Conservation (phyloP, 2,113 vertebrate genomes). For the Dicaeum eximium region DNA sequence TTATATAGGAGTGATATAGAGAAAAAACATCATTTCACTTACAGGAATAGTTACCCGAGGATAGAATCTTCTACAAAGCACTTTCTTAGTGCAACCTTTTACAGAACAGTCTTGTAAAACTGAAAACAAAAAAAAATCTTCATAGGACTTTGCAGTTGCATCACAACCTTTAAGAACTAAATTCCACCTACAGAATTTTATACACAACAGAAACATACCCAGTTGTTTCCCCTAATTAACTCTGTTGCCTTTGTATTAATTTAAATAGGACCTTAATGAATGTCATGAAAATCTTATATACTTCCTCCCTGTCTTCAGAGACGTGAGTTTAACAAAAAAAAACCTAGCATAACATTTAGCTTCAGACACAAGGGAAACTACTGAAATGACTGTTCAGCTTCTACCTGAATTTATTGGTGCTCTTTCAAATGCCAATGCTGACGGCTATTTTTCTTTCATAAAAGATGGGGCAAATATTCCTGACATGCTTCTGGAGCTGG, state of each 20-base stretch:
- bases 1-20: neutral
- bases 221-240: neutral
- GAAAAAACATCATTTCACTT: neutral
- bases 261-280: neutral
- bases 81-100: neutral
- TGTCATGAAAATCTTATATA: neutral
- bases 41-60: neutral
- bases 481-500: neutral
- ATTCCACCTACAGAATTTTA: neutral
- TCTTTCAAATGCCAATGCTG: neutral
- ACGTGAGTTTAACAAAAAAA: neutral
- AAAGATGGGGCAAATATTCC: constrained; percentile 4
- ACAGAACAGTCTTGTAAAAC: neutral
- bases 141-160: neutral
- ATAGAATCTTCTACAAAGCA: neutral
- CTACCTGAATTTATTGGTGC: neutral
- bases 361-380: neutral
- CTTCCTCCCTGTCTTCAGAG: neutral
- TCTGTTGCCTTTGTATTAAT: neutral
- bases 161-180: neutral
- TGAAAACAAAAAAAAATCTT: neutral
- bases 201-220: neutral
- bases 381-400: neutral
- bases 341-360: neutral
- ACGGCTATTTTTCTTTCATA: neutral